These are phyloP conservation scores for Drosophila mauritiana DNA, from an alignment of 1,140 invertebrate genomes.

Conservation along the genomic window DNA sequence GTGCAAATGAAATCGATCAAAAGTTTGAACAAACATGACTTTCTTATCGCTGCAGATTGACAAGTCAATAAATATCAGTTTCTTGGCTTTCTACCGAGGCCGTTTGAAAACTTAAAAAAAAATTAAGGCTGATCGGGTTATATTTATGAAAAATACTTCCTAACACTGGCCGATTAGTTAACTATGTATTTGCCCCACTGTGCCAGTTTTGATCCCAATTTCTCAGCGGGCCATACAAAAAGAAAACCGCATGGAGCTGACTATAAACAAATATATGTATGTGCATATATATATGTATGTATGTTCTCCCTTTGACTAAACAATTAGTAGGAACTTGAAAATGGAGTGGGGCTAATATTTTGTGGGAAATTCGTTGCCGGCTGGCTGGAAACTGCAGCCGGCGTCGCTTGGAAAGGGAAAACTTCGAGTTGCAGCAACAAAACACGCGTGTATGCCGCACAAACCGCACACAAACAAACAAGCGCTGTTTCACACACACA, in stretches of 20 bases:
- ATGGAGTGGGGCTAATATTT: slow-evolving; percentile 6
- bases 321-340: slow-evolving; percentile 44
- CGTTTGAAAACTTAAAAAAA: slow-evolving; percentile 2
- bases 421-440: slow-evolving; percentile 62
- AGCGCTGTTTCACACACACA: slow-evolving; percentile 2
- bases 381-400: slow-evolving; percentile 34
- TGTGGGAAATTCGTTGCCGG: slow-evolving; percentile 56
- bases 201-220: slow-evolving; percentile 26
- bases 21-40: neutral
- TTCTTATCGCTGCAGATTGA: slow-evolving; percentile 2
- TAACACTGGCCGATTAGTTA: neutral
- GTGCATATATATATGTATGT: neutral
- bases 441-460: slow-evolving; percentile 14
- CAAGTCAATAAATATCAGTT: slow-evolving; percentile 7
- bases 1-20: neutral
- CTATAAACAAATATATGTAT: slow-evolving; percentile 66
- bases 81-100: slow-evolving; percentile 2
- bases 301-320: slow-evolving; percentile 51
- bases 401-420: slow-evolving; percentile 58
- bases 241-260: slow-evolving; percentile 36
- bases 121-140: neutral
- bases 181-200: slow-evolving; percentile 14
- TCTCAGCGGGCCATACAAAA: slow-evolving; percentile 1
- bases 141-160: neutral
- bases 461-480: no score